Evolutionary conservation across 2,113 vertebrate species (phyloP).

Genomic region (Scatophagus argus): DNA sequence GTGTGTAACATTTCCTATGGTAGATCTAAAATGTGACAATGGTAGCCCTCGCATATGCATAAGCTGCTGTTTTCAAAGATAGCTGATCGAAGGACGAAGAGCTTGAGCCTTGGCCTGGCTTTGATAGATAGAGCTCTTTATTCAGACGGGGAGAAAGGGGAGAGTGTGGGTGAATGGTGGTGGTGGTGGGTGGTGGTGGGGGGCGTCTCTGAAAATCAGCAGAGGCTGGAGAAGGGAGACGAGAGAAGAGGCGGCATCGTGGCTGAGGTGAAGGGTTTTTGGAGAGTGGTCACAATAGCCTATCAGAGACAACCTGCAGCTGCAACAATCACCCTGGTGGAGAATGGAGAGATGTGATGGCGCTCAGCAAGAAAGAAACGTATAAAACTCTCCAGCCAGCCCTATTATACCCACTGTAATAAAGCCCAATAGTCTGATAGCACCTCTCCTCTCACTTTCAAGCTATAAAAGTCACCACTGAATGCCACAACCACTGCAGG

Average conservation of each 20-base stretch:
- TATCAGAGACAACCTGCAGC: slow-evolving; percentile 74
- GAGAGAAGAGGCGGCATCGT: slow-evolving; percentile 58
- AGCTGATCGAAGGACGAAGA: slow-evolving; percentile 69
- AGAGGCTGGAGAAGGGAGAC: slow-evolving; percentile 55
- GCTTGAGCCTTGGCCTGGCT: slow-evolving; percentile 69
- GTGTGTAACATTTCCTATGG: slow-evolving; percentile 39
- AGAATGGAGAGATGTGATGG: slow-evolving; percentile 71
- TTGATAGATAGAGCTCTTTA: slow-evolving; percentile 77
- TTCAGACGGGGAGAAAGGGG: slow-evolving; percentile 57
- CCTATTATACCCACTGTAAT: slow-evolving; percentile 81
- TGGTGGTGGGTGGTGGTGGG: no score
- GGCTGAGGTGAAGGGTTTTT: slow-evolving; percentile 73
- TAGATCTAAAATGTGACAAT: slow-evolving; percentile 70
- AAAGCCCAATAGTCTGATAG: slow-evolving; percentile 83
- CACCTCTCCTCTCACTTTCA: slow-evolving; percentile 75
- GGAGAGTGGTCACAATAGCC: slow-evolving; percentile 73
- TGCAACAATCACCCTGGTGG: slow-evolving; percentile 72
- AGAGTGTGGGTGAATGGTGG: slow-evolving; percentile 15
- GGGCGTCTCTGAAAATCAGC: slow-evolving; percentile 58
- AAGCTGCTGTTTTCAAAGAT: slow-evolving; percentile 71
- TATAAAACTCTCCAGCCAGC: slow-evolving; percentile 80
- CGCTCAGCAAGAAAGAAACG: slow-evolving; percentile 71
- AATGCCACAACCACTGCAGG: slow-evolving; percentile 66
- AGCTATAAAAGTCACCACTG: slow-evolving; percentile 81
- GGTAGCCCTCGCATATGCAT: slow-evolving; percentile 55